phyloP scores from a whole-genome alignment of 1,140 invertebrate genomes.

The Palaemon carinicauda region DNA sequence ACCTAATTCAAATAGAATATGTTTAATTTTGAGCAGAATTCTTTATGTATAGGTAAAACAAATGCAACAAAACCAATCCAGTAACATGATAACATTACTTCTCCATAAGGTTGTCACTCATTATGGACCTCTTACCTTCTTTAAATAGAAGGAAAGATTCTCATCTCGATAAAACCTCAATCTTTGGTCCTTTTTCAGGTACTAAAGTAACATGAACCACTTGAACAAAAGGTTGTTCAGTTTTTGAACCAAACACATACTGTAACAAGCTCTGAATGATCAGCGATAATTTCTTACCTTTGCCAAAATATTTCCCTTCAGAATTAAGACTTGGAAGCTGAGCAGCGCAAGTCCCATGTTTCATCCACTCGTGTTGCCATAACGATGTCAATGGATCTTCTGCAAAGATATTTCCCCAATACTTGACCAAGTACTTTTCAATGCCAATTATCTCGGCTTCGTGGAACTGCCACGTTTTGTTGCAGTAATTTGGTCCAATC shows the following conservation, averaged over 20 bases:
- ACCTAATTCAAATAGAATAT: no score
- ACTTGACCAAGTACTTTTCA: slow-evolving; percentile 70
- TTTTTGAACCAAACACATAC: neutral
- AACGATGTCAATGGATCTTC: slow-evolving; percentile 70
- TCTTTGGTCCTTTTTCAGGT: no score
- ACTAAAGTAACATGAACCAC: neutral
- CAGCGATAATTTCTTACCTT: slow-evolving; percentile 17
- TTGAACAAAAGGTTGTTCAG: neutral
- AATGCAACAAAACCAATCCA: no score
- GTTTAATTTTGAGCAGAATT: no score
- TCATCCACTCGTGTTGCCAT: slow-evolving; percentile 86
- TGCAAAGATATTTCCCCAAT: slow-evolving; percentile 79
- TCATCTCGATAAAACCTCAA: no score
- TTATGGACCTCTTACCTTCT: no score
- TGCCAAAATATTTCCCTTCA: slow-evolving; percentile 77
- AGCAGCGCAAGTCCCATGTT: slow-evolving; percentile 83
- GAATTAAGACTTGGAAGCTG: slow-evolving; percentile 70
- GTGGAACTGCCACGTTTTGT: slow-evolving; percentile 74
- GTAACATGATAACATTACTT: no score
- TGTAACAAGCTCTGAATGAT: neutral
- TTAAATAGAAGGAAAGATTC: no score
- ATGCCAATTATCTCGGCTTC: slow-evolving; percentile 69
- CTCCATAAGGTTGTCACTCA: no score
- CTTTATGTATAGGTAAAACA: no score
- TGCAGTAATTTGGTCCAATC: slow-evolving; percentile 76